Evolutionary conservation across 2,888 invertebrate genomes (phyloP).

Genomic region (Folsomia manolachei): DNA sequence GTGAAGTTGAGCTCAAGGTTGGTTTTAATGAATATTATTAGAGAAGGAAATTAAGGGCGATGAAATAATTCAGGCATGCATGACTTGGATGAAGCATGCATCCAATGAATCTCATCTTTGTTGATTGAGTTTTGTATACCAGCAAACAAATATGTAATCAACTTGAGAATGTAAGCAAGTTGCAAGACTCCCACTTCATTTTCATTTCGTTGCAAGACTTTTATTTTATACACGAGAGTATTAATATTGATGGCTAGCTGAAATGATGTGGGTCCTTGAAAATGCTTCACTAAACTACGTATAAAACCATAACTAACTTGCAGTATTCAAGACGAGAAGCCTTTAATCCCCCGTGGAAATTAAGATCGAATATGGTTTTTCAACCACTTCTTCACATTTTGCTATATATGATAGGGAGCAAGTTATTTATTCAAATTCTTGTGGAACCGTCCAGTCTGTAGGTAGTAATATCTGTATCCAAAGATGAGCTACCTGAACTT

Average conservation of each 20-base stretch:
- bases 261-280: too few relatives aligned
- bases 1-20: not conserved
- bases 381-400: not conserved
- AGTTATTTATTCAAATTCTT: not conserved
- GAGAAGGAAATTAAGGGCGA: not conserved
- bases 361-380: constrained; percentile 7
- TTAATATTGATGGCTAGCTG: too few relatives aligned
- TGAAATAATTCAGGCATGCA: too few relatives aligned
- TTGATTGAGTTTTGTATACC: not conserved
- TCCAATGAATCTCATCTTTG: too few relatives aligned
- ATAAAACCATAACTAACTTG: too few relatives aligned
- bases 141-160: not conserved
- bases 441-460: not conserved
- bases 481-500: not conserved
- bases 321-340: constrained; percentile 9
- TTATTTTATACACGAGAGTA: too few relatives aligned
- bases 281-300: too few relatives aligned
- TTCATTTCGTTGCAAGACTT: too few relatives aligned
- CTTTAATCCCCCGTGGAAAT: not conserved
- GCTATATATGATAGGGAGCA: not conserved
- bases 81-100: too few relatives aligned
- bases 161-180: not conserved
- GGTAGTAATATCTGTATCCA: not conserved
- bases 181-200: not conserved
- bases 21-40: not conserved